A percentile compares a stretch with the other conserved stretches of the same genome.
These are phyloP conservation scores for Protobothrops mucrosquamatus DNA, from an alignment of 2,113 vertebrate species.

Conservation along the genomic window DNA sequence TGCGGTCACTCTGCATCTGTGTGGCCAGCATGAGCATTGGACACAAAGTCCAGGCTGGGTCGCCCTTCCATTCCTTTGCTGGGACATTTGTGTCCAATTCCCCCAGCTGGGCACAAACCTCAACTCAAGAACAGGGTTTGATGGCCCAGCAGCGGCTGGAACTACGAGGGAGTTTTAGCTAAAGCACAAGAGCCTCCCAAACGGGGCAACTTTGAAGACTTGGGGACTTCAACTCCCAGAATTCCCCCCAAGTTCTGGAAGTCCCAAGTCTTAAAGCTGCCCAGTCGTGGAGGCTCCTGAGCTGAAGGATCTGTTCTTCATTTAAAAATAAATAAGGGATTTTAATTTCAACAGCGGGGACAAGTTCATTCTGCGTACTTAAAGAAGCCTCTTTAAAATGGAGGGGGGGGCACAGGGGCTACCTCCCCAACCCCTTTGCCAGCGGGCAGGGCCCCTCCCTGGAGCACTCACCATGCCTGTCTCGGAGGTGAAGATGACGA, in stretches of 20 bases:
- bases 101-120: background rate
- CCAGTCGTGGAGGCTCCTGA: too few species aligned
- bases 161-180: background rate
- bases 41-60: background rate
- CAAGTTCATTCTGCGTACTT: background rate
- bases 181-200: background rate
- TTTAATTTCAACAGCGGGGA: background rate
- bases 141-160: background rate
- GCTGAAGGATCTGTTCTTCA: background rate
- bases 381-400: background rate
- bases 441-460: background rate
- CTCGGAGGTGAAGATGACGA: conserved; percentile 90
- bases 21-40: background rate
- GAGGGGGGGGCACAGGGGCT: too few species aligned
- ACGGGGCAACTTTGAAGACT: background rate
- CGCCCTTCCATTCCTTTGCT: background rate
- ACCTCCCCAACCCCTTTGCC: background rate
- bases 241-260: background rate
- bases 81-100: background rate
- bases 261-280: background rate
- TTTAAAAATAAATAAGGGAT: background rate
- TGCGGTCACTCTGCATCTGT: background rate
- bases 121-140: background rate
- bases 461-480: conserved; percentile 84
- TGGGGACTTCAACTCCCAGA: background rate